phyloP scores from a whole-genome alignment of 2,113 vertebrate species.

The Melospiza melodia region DNA sequence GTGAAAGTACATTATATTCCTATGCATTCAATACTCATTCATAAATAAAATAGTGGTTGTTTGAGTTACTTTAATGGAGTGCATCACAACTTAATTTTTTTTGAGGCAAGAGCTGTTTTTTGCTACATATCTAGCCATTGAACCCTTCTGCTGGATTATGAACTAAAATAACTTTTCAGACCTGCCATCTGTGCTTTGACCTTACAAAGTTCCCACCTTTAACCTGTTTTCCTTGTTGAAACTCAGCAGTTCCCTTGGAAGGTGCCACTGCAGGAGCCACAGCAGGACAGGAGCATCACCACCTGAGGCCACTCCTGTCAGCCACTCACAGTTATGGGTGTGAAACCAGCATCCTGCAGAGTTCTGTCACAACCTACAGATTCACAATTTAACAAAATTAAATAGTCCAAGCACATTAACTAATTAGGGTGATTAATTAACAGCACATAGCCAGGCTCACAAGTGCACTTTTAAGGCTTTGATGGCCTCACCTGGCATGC shows the following conservation, averaged over 20 bases:
- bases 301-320: not conserved
- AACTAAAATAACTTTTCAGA: not conserved
- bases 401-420: not conserved
- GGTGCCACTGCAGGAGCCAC: not conserved
- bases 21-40: not conserved
- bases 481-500: not conserved
- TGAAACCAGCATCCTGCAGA: not conserved
- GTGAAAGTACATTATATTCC: not conserved
- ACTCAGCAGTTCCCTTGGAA: not conserved
- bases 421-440: not conserved
- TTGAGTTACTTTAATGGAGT: not conserved
- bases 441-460: not conserved
- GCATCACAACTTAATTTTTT: not conserved
- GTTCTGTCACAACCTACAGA: not conserved
- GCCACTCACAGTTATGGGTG: not conserved
- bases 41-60: not conserved
- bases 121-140: not conserved
- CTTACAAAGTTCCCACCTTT: accelerated
- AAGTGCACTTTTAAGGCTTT: not conserved
- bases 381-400: not conserved
- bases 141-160: not conserved
- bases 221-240: not conserved
- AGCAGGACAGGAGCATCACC: not conserved
- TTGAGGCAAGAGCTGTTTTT: not conserved
- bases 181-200: not conserved